Percentiles rank a stretch among this genome's conserved stretches.
Evolutionary conservation across 2,888 invertebrate genomes (phyloP).

Genomic region (Drosophila putrida): DNA sequence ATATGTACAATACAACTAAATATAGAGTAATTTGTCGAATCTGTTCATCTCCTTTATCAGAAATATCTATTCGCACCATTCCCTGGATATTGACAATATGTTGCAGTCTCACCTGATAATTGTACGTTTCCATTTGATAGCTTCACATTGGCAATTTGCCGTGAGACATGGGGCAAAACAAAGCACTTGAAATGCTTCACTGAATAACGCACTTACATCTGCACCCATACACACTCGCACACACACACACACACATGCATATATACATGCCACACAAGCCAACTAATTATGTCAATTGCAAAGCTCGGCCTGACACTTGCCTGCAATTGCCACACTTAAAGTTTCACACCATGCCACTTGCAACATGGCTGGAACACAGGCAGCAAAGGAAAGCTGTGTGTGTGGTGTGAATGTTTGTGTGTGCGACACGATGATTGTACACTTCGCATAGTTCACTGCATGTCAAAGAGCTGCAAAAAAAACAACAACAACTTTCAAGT

Average conservation of each 20-base stretch:
- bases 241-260: neutral
- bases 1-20: too few species aligned
- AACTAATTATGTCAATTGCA: slow-evolving; percentile 73
- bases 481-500: slow-evolving; percentile 31
- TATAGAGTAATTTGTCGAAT: neutral
- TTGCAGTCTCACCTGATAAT: neutral
- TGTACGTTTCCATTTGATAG: slow-evolving; percentile 23
- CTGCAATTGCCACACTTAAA: slow-evolving; percentile 54
- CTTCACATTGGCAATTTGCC: slow-evolving; percentile 33
- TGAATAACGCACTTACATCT: slow-evolving; percentile 22
- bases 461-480: slow-evolving; percentile 44
- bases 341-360: slow-evolving; percentile 33
- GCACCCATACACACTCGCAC: slow-evolving; percentile 12
- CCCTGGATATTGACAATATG: neutral
- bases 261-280: slow-evolving; percentile 16
- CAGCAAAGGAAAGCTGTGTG: neutral
- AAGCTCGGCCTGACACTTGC: slow-evolving; percentile 56
- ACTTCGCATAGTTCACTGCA: slow-evolving; percentile 39
- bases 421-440: slow-evolving; percentile 1
- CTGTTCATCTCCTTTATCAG: neutral
- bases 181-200: slow-evolving; percentile 45
- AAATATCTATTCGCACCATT: too few species aligned
- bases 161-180: slow-evolving; percentile 38
- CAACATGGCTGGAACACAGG: neutral
- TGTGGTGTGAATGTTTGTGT: neutral